phyloP scores from a whole-genome alignment of 2,797 vertebrate species.

The Simalia tracyae region DNA sequence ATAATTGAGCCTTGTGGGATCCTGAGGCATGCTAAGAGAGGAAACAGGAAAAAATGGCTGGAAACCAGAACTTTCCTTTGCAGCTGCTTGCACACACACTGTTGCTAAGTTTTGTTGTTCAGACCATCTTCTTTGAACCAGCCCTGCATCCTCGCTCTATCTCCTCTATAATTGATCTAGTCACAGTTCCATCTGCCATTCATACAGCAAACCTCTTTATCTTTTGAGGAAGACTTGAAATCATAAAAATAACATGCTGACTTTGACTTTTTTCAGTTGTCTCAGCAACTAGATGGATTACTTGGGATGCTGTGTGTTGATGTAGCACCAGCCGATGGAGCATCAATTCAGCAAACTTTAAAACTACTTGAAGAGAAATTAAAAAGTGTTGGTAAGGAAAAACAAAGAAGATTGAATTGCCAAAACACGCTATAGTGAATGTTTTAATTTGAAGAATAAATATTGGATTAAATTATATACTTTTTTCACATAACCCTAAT shows the following conservation, averaged over 20 bases:
- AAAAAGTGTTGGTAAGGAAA: constrained; percentile 89
- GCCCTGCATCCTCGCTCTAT: background rate
- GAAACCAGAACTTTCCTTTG: background rate
- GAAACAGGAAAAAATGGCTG: background rate
- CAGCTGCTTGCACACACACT: background rate
- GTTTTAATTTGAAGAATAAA: constrained; percentile 23
- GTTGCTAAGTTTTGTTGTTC: background rate
- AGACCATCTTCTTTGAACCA: background rate
- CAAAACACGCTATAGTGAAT: constrained; percentile 31
- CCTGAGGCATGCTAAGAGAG: no score
- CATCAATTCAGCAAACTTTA: constrained; percentile 95
- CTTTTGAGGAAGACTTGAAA: background rate
- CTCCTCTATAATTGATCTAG: background rate
- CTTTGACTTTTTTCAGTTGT: constrained; percentile 81
- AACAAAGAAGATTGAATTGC: constrained; percentile 57
- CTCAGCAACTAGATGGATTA: constrained; percentile 94
- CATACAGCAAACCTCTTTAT: background rate
- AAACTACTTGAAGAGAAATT: constrained; percentile 98
- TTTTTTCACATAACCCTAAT: background rate
- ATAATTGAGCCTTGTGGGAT: no score
- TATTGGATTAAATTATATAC: background rate
- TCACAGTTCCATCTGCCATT: background rate
- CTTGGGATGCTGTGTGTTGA: constrained; percentile 98
- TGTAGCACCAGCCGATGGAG: constrained; percentile 92
- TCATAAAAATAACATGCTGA: background rate